phyloP scores from a whole-genome alignment of 2,888 invertebrate species.

The Acanthoscelides obtectus region DNA sequence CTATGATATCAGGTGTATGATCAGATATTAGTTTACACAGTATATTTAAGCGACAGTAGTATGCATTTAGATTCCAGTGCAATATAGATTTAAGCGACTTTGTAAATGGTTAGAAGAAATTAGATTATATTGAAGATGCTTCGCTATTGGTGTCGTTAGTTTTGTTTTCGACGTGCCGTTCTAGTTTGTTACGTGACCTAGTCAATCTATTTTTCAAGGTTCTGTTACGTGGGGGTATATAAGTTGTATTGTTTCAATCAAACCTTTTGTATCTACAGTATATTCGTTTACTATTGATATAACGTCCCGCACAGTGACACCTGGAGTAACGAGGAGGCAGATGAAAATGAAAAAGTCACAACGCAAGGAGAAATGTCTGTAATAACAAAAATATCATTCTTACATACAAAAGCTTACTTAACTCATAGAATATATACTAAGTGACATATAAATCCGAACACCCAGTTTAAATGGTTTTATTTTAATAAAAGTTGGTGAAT shows the following conservation, averaged over 20 bases:
- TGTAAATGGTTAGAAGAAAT: neutral
- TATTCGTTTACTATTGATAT: neutral
- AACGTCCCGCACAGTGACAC: neutral
- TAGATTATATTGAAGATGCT: neutral
- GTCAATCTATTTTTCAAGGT: neutral
- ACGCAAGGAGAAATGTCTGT: too few relatives aligned
- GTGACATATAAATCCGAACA: too few relatives aligned
- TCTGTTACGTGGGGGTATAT: neutral
- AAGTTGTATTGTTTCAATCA: neutral
- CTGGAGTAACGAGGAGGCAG: too few relatives aligned
- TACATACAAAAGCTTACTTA: too few relatives aligned
- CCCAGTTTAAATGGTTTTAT: too few relatives aligned
- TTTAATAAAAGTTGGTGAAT: too few relatives aligned
- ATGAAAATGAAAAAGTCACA: too few relatives aligned
- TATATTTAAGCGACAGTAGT: slow-evolving; percentile 5
- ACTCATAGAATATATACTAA: too few relatives aligned
- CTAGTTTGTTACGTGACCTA: too few relatives aligned
- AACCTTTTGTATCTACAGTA: too few relatives aligned
- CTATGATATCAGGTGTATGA: neutral
- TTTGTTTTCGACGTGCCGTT: neutral
- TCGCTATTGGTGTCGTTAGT: neutral
- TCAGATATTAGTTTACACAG: slow-evolving; percentile 1
- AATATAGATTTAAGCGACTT: slow-evolving; percentile 3
- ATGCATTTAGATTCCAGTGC: slow-evolving; percentile 4
- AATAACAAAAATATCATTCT: too few relatives aligned